Percentiles rank a stretch among this genome's conserved stretches.
Evolutionary conservation across 2,113 vertebrate species (phyloP).

Genomic region (Eulemur macaco): DNA sequence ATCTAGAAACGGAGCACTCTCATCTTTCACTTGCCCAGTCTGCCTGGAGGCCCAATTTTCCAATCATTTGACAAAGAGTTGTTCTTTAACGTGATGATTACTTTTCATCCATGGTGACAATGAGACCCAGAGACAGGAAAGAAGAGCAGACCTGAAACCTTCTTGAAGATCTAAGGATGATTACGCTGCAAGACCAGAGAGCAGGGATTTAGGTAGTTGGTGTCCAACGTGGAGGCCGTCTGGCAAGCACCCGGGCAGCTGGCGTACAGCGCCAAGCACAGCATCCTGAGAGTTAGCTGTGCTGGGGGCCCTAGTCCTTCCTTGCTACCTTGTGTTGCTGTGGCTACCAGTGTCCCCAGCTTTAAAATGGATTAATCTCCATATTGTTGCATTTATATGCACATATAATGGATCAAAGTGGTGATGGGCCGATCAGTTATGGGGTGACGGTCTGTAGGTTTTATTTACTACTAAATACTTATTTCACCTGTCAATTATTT

Average conservation of each 20-base stretch:
- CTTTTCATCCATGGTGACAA: background rate
- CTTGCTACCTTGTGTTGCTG: accelerated
- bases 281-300: accelerated
- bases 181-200: background rate
- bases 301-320: background rate
- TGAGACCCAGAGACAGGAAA: background rate
- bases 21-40: background rate
- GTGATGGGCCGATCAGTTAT: background rate
- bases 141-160: accelerated
- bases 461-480: background rate
- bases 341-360: background rate
- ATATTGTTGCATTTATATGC: background rate
- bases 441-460: background rate
- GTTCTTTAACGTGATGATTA: background rate
- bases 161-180: too few relatives aligned
- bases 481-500: background rate
- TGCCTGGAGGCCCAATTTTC: background rate
- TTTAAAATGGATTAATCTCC: background rate
- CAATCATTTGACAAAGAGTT: background rate
- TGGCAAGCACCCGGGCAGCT: background rate
- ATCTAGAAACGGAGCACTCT: background rate
- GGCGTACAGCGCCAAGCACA: background rate
- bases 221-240: accelerated
- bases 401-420: background rate
- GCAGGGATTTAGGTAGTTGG: background rate